Evolutionary conservation across 2,113 vertebrate species (phyloP).

Genomic region (Glaucomys volans): DNA sequence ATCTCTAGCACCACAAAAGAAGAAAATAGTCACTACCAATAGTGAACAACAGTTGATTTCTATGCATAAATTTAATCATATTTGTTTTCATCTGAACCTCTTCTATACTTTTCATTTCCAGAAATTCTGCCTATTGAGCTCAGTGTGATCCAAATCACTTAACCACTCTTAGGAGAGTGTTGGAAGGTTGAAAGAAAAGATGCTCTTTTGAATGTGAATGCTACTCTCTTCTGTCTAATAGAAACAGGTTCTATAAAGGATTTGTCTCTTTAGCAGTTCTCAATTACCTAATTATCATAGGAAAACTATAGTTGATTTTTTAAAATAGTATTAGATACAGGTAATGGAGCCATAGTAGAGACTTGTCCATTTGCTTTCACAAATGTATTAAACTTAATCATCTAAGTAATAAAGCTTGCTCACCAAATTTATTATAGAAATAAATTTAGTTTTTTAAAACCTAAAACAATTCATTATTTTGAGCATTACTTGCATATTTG

Average conservation of each 20-base stretch:
- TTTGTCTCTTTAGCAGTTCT: background rate
- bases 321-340: background rate
- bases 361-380: background rate
- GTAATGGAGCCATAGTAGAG: background rate
- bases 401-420: conserved; percentile 15
- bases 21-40: background rate
- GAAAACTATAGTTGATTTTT: background rate
- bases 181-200: background rate
- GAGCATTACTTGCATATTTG: background rate
- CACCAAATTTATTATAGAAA: conserved; percentile 15
- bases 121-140: background rate
- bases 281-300: background rate
- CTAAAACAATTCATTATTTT: conserved; percentile 1
- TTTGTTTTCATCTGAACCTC: background rate
- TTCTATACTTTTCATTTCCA: background rate
- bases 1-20: background rate
- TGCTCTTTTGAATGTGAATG: background rate
- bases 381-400: background rate
- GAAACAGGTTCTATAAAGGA: background rate
- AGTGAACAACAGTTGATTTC: background rate
- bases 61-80: background rate
- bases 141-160: background rate
- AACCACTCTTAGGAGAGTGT: background rate
- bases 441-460: conserved; percentile 14
- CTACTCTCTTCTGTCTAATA: background rate